Percentiles rank a stretch among this genome's conserved stretches.
Conservation (phyloP, 2,888 invertebrate species). For the Caenorhabditis doughertyi region DNA sequence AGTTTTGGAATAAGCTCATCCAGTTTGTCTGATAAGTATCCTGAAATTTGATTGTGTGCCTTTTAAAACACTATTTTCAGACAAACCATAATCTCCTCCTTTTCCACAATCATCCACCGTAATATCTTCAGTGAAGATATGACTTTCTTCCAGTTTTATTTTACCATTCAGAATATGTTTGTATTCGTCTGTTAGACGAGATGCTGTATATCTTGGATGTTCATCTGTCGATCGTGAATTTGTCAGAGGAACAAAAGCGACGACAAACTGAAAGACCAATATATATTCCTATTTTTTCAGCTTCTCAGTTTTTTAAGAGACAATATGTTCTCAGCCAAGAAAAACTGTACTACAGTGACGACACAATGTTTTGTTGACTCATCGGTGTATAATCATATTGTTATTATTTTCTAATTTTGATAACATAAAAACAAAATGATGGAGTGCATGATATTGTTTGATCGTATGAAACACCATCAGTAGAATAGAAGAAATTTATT, state of each 20-base stretch:
- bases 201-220: conserved; percentile 58
- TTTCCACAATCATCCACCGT: conserved; percentile 44
- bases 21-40: conserved; percentile 43
- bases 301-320: background rate
- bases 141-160: conserved; percentile 38
- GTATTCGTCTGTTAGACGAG: conserved; percentile 40
- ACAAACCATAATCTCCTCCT: conserved; percentile 45
- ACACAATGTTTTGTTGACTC: background rate
- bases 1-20: conserved; percentile 40
- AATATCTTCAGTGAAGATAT: conserved; percentile 41
- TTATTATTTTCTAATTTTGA: background rate
- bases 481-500: too few relatives aligned
- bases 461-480: too few relatives aligned
- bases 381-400: background rate
- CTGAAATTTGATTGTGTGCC: background rate
- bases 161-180: conserved; percentile 52
- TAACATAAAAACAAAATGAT: background rate
- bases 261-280: conserved; percentile 8
- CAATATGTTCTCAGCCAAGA: too few relatives aligned
- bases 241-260: background rate
- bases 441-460: too few relatives aligned
- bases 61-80: background rate
- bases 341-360: background rate
- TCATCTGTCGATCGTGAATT: conserved; percentile 31
- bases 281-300: too few relatives aligned